Percentiles rank a stretch among this genome's conserved stretches.
Conservation (phyloP, 2,113 vertebrate genomes). For the Orthonyx spaldingii region DNA sequence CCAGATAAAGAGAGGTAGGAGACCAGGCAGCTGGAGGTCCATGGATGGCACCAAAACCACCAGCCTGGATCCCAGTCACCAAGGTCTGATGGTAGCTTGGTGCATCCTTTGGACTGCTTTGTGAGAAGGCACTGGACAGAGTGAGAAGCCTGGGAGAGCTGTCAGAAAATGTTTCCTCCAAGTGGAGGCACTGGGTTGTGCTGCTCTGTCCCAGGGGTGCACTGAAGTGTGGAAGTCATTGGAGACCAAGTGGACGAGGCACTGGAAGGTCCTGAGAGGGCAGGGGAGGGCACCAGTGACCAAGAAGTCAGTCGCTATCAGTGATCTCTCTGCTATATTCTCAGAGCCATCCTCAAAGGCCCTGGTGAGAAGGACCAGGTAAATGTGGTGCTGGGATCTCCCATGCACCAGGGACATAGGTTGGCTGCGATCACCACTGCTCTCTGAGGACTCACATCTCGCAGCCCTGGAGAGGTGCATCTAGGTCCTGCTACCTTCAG, state of each 20-base stretch:
- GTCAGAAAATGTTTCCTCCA: neutral
- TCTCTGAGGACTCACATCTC: neutral
- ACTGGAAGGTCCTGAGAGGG: neutral
- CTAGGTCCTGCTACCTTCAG: neutral
- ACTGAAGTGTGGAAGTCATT: neutral
- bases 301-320: neutral
- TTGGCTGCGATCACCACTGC: fast-evolving
- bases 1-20: neutral
- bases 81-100: neutral
- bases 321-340: neutral
- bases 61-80: neutral
- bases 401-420: too few species aligned
- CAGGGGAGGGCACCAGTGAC: neutral
- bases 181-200: neutral
- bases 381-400: neutral
- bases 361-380: neutral
- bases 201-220: neutral
- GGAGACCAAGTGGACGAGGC: neutral
- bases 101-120: neutral
- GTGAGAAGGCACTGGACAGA: neutral
- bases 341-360: neutral
- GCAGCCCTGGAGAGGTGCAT: neutral
- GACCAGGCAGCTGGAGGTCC: neutral
- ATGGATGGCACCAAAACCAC: neutral
- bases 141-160: neutral